Evolutionary conservation across 64 coral and sea anemone species (phyloP), one percentile per base, ranked within the genome.

Genomic region (Trachythela sp.): DNA sequence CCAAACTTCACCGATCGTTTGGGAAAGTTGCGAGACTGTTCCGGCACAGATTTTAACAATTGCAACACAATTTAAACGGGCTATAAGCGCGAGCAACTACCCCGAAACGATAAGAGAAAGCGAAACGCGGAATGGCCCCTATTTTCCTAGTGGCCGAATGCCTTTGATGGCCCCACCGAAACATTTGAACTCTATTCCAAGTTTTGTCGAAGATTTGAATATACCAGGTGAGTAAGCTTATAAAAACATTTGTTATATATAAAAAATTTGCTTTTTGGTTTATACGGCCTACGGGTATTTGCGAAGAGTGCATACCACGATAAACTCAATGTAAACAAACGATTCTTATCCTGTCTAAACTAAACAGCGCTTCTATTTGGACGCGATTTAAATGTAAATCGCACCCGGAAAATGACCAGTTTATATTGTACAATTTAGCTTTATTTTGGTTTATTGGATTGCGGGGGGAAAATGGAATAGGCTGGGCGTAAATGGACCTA

Each of bases 131-230:
- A 39, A 70, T 0, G 96, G 96, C 4, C 96, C 96, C 15, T 99
- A 86, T 75, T 99, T 94, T 94, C 96, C 96, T 0, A 93, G 89
- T 18, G 96, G 93, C 34, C 93, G 94, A 64, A 49, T 93, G 45
- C 96, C 96, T n/a, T 91, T 70, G n/a, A 89, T 87, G n/a, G 85
- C 96, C 11, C 85, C 45, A 42, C 96, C 94, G 52, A 91, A 80
- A 34, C 93, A 95, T 33, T 39, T 99, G 24, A 32, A 72, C 33
- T 85, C 86, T 20, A 85, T 90, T 59, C 96, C 96, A 33, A 87
- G 85, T 40, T 94, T 89, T 76, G 48, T 94, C 13, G 96, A 99
- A 86, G 86, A 91, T 22, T 50, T 99, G 14, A 94, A 99, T 20
- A 89, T 89, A 9, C 56, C 90, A 54, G 96, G 96, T 99, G 87